Base-by-base conservation (phyloP, 2,888 invertebrate genomes). In the Enchytraeus crypticus region DNA sequence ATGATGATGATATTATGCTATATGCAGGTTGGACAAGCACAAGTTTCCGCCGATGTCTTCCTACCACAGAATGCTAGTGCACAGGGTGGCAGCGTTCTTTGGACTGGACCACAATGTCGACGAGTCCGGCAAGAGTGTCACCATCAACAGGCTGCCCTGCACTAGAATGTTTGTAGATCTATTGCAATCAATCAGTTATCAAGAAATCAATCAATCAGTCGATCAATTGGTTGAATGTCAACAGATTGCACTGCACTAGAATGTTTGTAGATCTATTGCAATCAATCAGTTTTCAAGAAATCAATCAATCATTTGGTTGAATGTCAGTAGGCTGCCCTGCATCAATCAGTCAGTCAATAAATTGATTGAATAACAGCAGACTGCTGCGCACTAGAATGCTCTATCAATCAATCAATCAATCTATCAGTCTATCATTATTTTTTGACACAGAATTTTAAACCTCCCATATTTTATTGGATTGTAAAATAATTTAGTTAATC, bases 21-120 rank as follows among this genome's bases (percentile, higher is more conserved):
- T n/a, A n/a, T 38, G 43, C 2, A 54, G 55, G 14, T 76, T 78
- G 58, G 77, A 85, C 71, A 85, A 87, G 74, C 87, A 88, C 71
- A 88, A 88, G 72, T 93, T 95, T 81, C 90, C 90, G 23, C 87
- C 88, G 76, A 90, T 92, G 88, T 89, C 92, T 63, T 92, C 93
- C 58, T 96, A 96, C 83, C 92, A 93, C 57, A 85, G 96, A 33
- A 92, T 96, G 93, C 81, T 96, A 71, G 91, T 95, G 1, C 96
- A 96, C 78, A 86, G 95, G 34, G 89, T 90, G 64, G 92, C 95
- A 0, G 88, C 92, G 23, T 89, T 89, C 75, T 95, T 93, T 81
- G 92, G 92, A 60, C 86, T 96, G 84, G 89, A 91, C 59, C 95
- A 96, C 79, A 91, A 92, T 74, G 87, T 93, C 27, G 95, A 95